Base-by-base conservation (phyloP, 2,888 invertebrate species). In the Oligia latruncula region DNA sequence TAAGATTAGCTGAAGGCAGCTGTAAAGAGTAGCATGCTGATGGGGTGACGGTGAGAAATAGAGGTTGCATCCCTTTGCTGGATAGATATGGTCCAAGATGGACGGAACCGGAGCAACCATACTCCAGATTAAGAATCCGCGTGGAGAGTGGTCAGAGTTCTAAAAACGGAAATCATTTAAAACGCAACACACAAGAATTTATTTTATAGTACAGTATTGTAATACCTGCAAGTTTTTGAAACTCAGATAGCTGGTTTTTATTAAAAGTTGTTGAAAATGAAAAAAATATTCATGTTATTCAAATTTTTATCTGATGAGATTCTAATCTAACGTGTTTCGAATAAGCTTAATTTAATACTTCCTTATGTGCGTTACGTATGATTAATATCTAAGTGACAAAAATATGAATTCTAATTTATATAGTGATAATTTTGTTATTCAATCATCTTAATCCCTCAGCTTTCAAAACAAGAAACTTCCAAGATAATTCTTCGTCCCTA, bases 371-470 rank as follows among this genome's bases (percentile, higher is more conserved):
- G 43, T 17, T 46, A 9, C 1, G 6, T 20, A 20, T 5, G 46
- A 52, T 68, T 9, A 29, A 70, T 68, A 46, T 20, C 6, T 8
- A 71, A 52, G 4, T 52, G 23, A 15, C 15, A 52, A 13, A 29
- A 76, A 52, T 8, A 52, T 20, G 0, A 43, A 77, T 71, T 78
- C 17, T 15, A 71, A 71, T 83, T 58, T 55, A 66, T 84, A 29
- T 29, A 29, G 71, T 74, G 80, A 62, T 58, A 80, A 82, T 80
- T 82, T 60, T 62, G 15, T 8, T 0, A 43, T 60, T 29, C 13
- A 81, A 78, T 81, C 15, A 52, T 15, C 20, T 49, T 76, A 81
- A 76, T 67, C 71, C 55, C 13, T 49, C 40, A 55, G 20, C 6
- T 65, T 49, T 1, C 35, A 43, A 58, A 62, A 52, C 43, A 70